These are phyloP conservation scores for Hylaea fasciaria DNA, from an alignment of 2,888 invertebrate species.

Conservation along the genomic window DNA sequence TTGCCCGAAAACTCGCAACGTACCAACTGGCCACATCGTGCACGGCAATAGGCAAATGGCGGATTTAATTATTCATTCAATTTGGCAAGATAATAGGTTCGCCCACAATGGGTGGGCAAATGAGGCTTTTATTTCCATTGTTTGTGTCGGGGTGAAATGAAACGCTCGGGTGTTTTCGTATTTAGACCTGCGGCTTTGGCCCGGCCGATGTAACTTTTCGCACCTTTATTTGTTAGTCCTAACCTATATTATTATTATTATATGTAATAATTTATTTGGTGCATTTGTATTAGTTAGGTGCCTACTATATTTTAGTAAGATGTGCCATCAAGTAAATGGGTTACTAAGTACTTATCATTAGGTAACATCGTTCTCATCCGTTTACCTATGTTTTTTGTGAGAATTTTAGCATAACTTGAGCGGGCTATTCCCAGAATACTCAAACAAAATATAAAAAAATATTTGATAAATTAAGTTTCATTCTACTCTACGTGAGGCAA, in stretches of 20 bases:
- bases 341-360: too few species aligned
- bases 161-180: conserved; percentile 10
- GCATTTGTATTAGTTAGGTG: too few species aligned
- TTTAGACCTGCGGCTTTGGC: conserved; percentile 7
- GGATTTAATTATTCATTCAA: conserved; percentile 59
- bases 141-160: conserved; percentile 25
- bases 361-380: too few species aligned
- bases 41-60: conserved; percentile 25
- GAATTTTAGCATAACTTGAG: too few species aligned
- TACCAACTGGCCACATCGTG: conserved; percentile 18
- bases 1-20: conserved; percentile 8
- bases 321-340: too few species aligned
- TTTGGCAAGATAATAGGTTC: conserved; percentile 57
- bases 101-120: conserved; percentile 49
- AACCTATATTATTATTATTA: background rate
- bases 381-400: too few species aligned
- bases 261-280: background rate
- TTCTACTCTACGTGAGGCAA: too few species aligned
- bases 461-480: too few species aligned
- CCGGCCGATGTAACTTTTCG: conserved; percentile 11
- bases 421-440: too few species aligned
- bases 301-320: too few species aligned
- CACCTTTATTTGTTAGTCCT: background rate
- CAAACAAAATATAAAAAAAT: too few species aligned
- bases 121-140: conserved; percentile 33